These are phyloP conservation scores for Ochotona princeps DNA, from an alignment of 2,113 vertebrate genomes.

Conservation along the genomic window DNA sequence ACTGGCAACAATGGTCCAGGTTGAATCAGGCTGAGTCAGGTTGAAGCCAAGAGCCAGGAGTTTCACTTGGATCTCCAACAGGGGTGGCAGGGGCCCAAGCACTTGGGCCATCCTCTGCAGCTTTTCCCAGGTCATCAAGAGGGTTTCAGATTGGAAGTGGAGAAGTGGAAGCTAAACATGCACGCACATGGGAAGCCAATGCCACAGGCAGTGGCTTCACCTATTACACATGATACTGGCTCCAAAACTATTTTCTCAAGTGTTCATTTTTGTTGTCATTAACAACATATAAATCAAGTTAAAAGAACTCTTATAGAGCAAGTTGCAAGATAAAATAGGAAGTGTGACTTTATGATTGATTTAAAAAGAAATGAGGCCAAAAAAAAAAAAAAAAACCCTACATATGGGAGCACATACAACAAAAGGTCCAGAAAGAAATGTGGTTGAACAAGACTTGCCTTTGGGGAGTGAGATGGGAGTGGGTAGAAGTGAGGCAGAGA, in stretches of 20 bases:
- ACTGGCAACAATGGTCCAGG: no score
- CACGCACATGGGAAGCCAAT: no score
- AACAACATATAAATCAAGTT: constrained; percentile 14
- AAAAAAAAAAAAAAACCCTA: constrained; percentile 36
- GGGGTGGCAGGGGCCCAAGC: no score
- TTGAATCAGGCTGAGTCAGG: no score
- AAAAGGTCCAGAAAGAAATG: not conserved
- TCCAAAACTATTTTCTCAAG: not conserved
- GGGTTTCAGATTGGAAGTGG: no score
- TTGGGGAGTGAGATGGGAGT: not conserved
- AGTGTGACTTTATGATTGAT: not conserved
- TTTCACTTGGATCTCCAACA: no score
- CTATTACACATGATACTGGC: no score
- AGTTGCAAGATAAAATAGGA: not conserved
- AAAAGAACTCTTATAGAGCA: not conserved
- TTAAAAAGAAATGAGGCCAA: constrained; percentile 37
- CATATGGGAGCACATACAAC: not conserved
- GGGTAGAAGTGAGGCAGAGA: not conserved
- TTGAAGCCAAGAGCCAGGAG: no score
- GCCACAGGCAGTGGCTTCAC: no score
- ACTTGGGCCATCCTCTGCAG: no score
- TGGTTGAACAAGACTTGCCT: not conserved
- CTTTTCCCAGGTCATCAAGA: no score
- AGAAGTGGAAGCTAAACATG: no score
- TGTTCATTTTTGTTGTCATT: not conserved